Evolutionary conservation across 2,797 vertebrate genomes (phyloP).

Genomic region (Macropus fuliginosus): DNA sequence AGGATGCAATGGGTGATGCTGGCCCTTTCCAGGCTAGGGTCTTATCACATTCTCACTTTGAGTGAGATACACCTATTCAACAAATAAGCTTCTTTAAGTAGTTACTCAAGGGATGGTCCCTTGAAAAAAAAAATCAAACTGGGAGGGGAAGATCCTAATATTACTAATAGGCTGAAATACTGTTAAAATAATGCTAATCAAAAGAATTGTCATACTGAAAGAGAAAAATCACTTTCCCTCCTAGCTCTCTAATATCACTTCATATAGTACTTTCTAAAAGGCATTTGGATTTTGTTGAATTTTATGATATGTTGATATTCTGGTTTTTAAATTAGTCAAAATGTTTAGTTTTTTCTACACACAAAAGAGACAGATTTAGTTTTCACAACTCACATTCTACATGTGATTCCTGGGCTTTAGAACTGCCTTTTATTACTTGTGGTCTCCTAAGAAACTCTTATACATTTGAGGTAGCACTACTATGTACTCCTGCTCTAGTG

Average conservation of each 20-base stretch:
- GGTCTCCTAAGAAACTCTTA: slow-evolving; percentile 23
- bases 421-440: neutral
- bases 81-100: too few species aligned
- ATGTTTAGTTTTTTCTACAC: neutral
- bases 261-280: slow-evolving; percentile 4
- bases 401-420: neutral
- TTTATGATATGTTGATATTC: neutral
- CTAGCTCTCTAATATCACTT: neutral
- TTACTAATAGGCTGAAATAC: slow-evolving; percentile 62
- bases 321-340: neutral
- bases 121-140: too few species aligned
- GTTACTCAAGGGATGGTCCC: too few species aligned
- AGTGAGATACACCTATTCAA: too few species aligned
- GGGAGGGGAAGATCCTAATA: neutral
- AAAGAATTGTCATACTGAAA: slow-evolving; percentile 36
- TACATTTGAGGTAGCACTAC: slow-evolving; percentile 26
- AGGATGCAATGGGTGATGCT: too few species aligned
- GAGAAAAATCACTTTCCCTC: slow-evolving; percentile 39
- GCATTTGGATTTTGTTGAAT: neutral
- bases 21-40: too few species aligned
- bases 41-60: too few species aligned
- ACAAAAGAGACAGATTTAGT: neutral
- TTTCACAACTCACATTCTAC: neutral
- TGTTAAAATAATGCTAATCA: slow-evolving; percentile 59
- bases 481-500: neutral